Base-by-base conservation (phyloP, 2,113 vertebrate species). In the Petromus typicus region DNA sequence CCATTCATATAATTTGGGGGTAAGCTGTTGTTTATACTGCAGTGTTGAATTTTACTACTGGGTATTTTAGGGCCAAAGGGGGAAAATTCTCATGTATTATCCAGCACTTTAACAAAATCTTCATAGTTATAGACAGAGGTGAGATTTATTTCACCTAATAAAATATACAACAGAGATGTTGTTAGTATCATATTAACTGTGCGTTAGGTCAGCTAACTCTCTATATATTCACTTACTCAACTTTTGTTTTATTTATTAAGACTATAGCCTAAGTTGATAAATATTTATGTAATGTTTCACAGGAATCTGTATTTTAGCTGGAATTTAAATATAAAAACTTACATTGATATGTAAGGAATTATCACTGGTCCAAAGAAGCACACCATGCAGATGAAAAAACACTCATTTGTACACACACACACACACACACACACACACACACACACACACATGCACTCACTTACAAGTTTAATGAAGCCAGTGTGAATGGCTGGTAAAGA, bases 221-320 rank as follows among this genome's bases (percentile, higher is more conserved):
- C 32, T 66, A 34, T 18, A 61, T 76, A 80, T 87, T 80, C 69
- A 86, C 80, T 66, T 80, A 43, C 17, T 76, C 1, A 90, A 66
- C 5, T 79, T 48, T 5, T 16, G 64, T 17, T 69, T 90, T 87
- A 57, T 81, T 30, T 76, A 54, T 54, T 85, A 63, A 89, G 9
- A 9, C 40, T 94, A 69, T 78, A 16, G 64, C 71, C 48, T 80
- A 63, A 83, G 84, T 79, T 18, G 91, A 30, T 88, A 48, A 66
- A 86, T 69, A 78, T 78, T 85, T 93, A 86, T 48, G 51, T 76
- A 91, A 83, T 3, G 61, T 86, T 93, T 79, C 95, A 83, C 7
- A 66, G n/a, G 75, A 20, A 73, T 78, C 20, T 64, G 78, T 90
- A 67, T 86, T 61, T 59, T 95, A 40, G 25, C 23, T 92, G 40